phyloP scores from a whole-genome alignment of 2,797 vertebrate genomes.

The Neomorphus geoffroyi region DNA sequence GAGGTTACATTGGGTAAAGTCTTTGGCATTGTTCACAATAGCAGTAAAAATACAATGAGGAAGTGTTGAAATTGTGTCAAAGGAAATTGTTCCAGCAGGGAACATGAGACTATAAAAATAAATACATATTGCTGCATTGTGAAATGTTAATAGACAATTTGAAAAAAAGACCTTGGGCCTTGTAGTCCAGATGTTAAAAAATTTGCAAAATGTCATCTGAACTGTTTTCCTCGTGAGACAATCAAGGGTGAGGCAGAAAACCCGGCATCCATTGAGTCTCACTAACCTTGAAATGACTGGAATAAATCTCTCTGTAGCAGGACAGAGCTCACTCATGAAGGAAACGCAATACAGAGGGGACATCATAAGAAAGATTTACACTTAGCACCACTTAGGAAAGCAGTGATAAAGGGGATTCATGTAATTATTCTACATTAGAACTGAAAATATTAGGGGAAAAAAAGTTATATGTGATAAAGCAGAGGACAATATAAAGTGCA shows the following conservation, averaged over 20 bases:
- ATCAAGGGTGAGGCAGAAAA: neutral
- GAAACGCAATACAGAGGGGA: neutral
- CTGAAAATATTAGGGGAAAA: neutral
- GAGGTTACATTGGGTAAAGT: slow-evolving; percentile 29
- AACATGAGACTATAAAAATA: neutral
- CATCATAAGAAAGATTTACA: neutral
- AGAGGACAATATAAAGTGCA: neutral
- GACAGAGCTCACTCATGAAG: neutral
- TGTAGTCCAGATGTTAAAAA: neutral
- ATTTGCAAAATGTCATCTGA: neutral
- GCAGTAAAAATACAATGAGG: slow-evolving; percentile 33
- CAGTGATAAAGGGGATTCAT: neutral
- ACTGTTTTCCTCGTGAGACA: neutral
- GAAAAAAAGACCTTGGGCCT: neutral
- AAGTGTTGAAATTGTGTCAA: slow-evolving; percentile 54
- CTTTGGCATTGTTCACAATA: slow-evolving; percentile 15
- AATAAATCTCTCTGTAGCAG: neutral
- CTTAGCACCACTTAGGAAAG: neutral
- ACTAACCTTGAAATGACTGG: neutral
- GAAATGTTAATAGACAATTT: slow-evolving; percentile 10
- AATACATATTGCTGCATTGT: slow-evolving; percentile 12
- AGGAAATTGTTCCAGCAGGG: slow-evolving; percentile 33
- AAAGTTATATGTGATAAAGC: neutral
- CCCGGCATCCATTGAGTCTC: neutral
- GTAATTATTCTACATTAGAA: neutral